Percentiles rank a stretch among this genome's conserved stretches.
Conservation (phyloP, 1,140 invertebrate species). For the Microplitis demolitor region DNA sequence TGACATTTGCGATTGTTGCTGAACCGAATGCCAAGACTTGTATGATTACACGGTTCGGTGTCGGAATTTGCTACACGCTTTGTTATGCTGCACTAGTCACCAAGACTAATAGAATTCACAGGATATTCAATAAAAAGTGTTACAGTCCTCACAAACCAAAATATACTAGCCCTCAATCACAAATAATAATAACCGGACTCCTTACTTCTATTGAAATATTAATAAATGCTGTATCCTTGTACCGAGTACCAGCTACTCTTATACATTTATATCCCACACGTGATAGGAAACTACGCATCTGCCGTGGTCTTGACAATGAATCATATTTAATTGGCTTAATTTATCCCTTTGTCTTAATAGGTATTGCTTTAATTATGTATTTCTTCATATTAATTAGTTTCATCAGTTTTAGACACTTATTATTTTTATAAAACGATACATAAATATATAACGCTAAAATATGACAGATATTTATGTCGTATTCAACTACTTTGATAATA, state of each 20-base stretch:
- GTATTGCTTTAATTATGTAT: slow-evolving; percentile 30
- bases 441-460: too few relatives aligned
- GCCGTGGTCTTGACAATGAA: slow-evolving; percentile 61
- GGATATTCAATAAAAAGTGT: slow-evolving; percentile 61
- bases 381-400: neutral
- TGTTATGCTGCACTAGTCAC: slow-evolving; percentile 67
- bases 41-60: slow-evolving; percentile 64
- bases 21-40: slow-evolving; percentile 59
- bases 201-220: slow-evolving; percentile 63
- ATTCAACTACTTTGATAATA: too few relatives aligned
- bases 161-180: slow-evolving; percentile 62
- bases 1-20: slow-evolving; percentile 65
- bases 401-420: too few relatives aligned
- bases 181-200: slow-evolving; percentile 63
- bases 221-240: slow-evolving; percentile 63
- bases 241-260: slow-evolving; percentile 56
- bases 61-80: slow-evolving; percentile 63
- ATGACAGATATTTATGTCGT: too few relatives aligned
- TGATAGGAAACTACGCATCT: slow-evolving; percentile 52
- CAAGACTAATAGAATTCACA: slow-evolving; percentile 66
- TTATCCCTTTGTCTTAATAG: slow-evolving; percentile 65
- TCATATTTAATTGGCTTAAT: slow-evolving; percentile 64
- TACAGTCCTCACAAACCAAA: slow-evolving; percentile 51
- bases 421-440: too few relatives aligned
- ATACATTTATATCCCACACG: slow-evolving; percentile 57